Percentiles rank a stretch among this genome's conserved stretches.
phyloP scores from a whole-genome alignment of 1,140 invertebrate genomes.

The Wiebesia pumilae region DNA sequence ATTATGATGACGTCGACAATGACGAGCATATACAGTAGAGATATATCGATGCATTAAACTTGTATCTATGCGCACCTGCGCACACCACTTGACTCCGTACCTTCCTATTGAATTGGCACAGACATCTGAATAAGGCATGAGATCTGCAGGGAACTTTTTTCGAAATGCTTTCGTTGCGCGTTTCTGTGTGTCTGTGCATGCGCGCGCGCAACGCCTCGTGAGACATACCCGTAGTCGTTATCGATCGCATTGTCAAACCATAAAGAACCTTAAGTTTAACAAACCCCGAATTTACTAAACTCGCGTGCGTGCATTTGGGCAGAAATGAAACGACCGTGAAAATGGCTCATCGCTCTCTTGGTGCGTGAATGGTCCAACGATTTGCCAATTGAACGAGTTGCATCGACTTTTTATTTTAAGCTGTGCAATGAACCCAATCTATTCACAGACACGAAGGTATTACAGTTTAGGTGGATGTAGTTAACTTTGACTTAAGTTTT shows the following conservation, averaged over 20 bases:
- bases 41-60: constrained; percentile 30
- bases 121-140: constrained; percentile 41
- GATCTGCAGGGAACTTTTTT: constrained; percentile 22
- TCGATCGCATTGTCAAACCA: neutral
- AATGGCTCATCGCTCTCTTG: neutral
- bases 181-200: neutral
- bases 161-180: neutral
- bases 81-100: neutral
- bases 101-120: constrained; percentile 5
- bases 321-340: neutral
- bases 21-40: neutral
- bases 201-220: no score
- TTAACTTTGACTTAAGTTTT: neutral
- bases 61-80: constrained; percentile 40
- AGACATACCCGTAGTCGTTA: neutral
- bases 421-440: neutral
- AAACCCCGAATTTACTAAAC: neutral
- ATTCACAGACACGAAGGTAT: neutral
- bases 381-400: neutral
- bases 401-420: neutral
- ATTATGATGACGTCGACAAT: neutral
- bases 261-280: neutral
- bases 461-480: neutral
- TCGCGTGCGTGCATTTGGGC: neutral
- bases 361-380: neutral